Conservation (phyloP, 2,888 invertebrate genomes). For the Prosapia bicincta region DNA sequence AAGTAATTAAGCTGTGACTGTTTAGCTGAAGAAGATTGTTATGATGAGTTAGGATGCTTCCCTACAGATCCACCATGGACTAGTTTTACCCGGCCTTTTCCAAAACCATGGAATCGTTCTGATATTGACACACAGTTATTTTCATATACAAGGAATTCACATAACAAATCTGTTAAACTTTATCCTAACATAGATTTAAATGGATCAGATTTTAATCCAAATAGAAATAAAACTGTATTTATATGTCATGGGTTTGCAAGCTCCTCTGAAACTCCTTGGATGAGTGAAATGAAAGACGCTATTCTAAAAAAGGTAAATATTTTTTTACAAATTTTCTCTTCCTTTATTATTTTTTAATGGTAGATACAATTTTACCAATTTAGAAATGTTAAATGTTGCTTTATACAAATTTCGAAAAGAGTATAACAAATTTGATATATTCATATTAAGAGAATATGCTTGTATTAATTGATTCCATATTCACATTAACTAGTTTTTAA, state of each 20-base stretch:
- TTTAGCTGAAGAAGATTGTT: constrained; percentile 40
- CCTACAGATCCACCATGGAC: constrained; percentile 45
- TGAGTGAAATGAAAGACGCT: constrained; percentile 55
- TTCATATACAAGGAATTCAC: not conserved
- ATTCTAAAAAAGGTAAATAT: constrained; percentile 54
- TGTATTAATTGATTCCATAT: no score
- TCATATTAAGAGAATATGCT: no score
- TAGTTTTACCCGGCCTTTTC: constrained; percentile 44
- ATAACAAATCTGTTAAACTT: constrained; percentile 28
- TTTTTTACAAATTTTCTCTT: constrained; percentile 8
- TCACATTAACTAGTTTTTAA: no score
- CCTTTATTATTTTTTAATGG: no score
- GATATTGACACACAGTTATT: not conserved
- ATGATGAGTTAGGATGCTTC: constrained; percentile 46
- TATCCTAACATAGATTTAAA: constrained; percentile 45
- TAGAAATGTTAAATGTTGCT: no score
- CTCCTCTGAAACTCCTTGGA: constrained; percentile 56
- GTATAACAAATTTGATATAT: no score
- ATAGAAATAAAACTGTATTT: constrained; percentile 49
- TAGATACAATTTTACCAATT: no score
- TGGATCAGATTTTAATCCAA: constrained; percentile 53
- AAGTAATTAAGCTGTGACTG: not conserved
- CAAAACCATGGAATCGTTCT: constrained; percentile 43
- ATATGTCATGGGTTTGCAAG: constrained; percentile 64
- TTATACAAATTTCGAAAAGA: no score